Evolutionary conservation across 1,140 invertebrate genomes (phyloP), one percentile per base, ranked within the genome.

Genomic region (Neocloeon triangulifer): DNA sequence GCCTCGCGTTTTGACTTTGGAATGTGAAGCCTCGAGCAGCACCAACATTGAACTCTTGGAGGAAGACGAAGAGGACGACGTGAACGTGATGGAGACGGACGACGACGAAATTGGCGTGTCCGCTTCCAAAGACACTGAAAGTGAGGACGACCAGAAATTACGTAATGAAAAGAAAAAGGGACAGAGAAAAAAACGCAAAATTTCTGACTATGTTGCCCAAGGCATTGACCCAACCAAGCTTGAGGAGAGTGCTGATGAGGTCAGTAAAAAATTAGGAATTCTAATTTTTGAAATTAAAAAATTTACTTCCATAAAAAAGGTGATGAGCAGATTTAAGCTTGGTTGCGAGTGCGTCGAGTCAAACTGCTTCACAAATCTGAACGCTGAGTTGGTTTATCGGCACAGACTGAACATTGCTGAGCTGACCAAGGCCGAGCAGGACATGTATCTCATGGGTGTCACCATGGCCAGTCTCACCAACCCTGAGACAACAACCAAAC

Each of bases 391-490:
- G 38, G 73, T 78, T 3, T 78, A 75, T 45, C 64, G 66, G 21
- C 74, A 78, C 42, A 53, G 74, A 36, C 43, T 78, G 7, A 78
- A 78, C 40, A 77, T 78, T 35, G 73, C 74, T 3, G 74, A 79
- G 47, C 47, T 79, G 13, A 77, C 71, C 3, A 73, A 74, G 43
- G 69, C 66, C 38, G 72, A 76, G 47, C 59, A 62, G 38, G 47
- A 49, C 36, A 71, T 73, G 66, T 77, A 77, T 44, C 50, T 76
- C 35, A 76, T 76, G 74, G 74, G 73, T 23, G 66, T 80, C 12
- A 77, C 72, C 5, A 77, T 74, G 73, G 73, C 73, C 0, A 74
- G 71, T 40, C 52, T 78, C 26, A 66, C 69, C 1, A 73, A 79
- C 52, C 73, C 73, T 3, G 65, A 68, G 25, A 64, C 70, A 43